Evolutionary conservation across 2,888 invertebrate genomes (phyloP), one percentile per base, ranked within the genome.

Genomic region (Linnaemya vulpina): DNA sequence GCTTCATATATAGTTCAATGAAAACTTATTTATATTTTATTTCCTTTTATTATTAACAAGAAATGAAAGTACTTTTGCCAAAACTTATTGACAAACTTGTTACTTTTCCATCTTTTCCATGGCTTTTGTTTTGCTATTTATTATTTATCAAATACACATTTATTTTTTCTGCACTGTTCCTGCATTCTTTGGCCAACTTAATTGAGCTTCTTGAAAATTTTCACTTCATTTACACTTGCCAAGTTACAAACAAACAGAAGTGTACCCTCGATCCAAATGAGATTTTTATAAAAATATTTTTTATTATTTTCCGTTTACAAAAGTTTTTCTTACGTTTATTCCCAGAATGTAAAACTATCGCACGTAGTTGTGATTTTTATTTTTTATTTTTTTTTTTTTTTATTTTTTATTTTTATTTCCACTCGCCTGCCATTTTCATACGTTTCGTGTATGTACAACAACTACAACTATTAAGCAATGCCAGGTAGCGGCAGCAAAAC

Each of bases 391-490:
- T 63, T 15, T 38, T 46, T 53, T 55, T 82, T 35, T 30, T n/a
- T n/a, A n/a, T n/a, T n/a, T n/a, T n/a, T n/a, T n/a, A n/a, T n/a
- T n/a, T n/a, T n/a, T n/a, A n/a, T 35, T 25, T 55, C 15, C 20
- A 55, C 13, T 53, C 43, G 75, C 75, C 75, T 68, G 55, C 68
- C 73, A 77, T 85, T 77, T 79, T 84, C 73, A 58, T 79, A 53
- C 74, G 77, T 73, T 55, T 58, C 58, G 55, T 67, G 67, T 62
- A 70, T 60, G 40, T 71, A 65, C 62, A 70, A 70, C 82, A 85
- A 82, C 75, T 75, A 85, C 75, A 85, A 77, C 60, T 75, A 58
- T 60, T 60, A 58, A 9, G 71, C 43, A 71, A 75, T 85, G 78
- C 78, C 82, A 40, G 55, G 60, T 46, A 65, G 65, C 49, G 17